Conservation (phyloP, 2,888 invertebrate genomes). For the Cerastis leucographa region DNA sequence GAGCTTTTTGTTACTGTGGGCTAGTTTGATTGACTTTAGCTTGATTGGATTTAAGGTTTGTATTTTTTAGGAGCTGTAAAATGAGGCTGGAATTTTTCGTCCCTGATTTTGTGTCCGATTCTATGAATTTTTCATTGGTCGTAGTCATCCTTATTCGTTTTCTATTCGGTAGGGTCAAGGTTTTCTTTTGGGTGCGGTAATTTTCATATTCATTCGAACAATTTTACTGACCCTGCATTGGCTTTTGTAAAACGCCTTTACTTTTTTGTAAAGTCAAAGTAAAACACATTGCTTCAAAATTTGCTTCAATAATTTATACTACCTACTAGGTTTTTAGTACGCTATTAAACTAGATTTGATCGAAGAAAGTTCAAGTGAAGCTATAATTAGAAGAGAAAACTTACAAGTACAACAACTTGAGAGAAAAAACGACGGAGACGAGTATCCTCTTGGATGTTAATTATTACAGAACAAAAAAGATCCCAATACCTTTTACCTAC, state of each 20-base stretch:
- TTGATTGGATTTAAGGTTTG: slow-evolving; percentile 27
- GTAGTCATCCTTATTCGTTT: background rate
- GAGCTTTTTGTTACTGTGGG: slow-evolving; percentile 10
- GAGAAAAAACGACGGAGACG: background rate
- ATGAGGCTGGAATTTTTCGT: slow-evolving; percentile 5
- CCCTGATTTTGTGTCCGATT: slow-evolving; percentile 1
- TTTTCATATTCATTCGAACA: slow-evolving; percentile 8
- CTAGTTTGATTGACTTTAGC: slow-evolving; percentile 35
- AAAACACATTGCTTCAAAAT: background rate
- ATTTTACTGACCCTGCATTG: background rate
- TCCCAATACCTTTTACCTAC: background rate
- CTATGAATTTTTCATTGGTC: slow-evolving; percentile 18
- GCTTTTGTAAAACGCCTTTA: background rate
- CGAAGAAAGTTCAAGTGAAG: background rate
- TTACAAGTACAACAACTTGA: background rate
- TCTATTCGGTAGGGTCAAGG: background rate
- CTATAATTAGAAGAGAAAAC: background rate
- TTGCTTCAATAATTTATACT: too few species aligned
- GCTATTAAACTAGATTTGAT: background rate
- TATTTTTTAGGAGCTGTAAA: slow-evolving; percentile 17
- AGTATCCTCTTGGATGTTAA: slow-evolving; percentile 5
- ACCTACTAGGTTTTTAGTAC: too few species aligned
- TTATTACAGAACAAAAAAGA: background rate
- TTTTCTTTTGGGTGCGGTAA: background rate
- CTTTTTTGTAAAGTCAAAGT: background rate